Base-by-base conservation (phyloP, 2,113 vertebrate species). In the Hymenochirus boettgeri region DNA sequence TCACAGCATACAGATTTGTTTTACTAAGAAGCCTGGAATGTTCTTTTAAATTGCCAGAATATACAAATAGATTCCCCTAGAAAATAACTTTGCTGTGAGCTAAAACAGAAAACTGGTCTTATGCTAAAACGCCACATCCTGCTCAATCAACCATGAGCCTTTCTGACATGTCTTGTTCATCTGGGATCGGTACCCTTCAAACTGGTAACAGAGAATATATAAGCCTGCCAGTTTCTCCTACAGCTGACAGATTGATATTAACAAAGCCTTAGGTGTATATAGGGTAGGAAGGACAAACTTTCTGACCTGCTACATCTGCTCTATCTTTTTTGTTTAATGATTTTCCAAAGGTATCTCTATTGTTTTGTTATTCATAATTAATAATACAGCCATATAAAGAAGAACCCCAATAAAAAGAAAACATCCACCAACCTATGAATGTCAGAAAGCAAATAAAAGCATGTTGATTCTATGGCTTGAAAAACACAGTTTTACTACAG, bases 161-260 rank as follows among this genome's bases (percentile, higher is more conserved):
- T 51, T 66, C 46, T 59, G 64, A 66, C 64, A 66, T 66, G 64
- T 24, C 55, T 59, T 58, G 64, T 59, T 66, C 64, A 66, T 66
- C 46, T 66, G 64, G 64, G 64, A 66, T 66, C 55, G 52, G 64
- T 58, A 58, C 64, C 46, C 55, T 66, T 66, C 64, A 66, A 39
- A 66, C 46, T 37, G 48, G 46, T 66, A 59, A 66, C 46, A 58
- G 64, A 66, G 55, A 59, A 66, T 66, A 58, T 66, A 66, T 48
- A 66, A 66, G 50, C 46, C 55, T 66, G 64, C 64, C 55, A 66
- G 51, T 58, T 66, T 58, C 57, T 66, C 55, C n/a, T 25, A n/a
- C 31, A n/a, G 55, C 46, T 66, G 64, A 66, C 64, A 59, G 64
- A 66, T 51, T 59, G 55, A 66, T 52, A 59, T 59, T 51, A 58